Conservation (phyloP, 2,888 invertebrate species). For the Caenorhabditis sulstoni region DNA sequence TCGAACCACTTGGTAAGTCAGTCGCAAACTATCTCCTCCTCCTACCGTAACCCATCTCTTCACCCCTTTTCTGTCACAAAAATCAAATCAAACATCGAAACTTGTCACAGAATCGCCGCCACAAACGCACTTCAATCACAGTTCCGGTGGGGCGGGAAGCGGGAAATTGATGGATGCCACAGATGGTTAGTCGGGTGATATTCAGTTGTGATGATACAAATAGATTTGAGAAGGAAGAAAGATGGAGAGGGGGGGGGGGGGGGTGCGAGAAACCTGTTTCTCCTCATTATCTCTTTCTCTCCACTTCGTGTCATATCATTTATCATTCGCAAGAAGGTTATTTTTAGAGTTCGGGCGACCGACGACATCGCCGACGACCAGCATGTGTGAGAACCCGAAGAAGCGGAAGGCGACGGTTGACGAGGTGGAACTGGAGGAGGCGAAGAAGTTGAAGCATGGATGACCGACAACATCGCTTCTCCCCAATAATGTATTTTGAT, state of each 20-base stretch:
- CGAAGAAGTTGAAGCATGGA: constrained; percentile 42
- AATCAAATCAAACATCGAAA: constrained; percentile 44
- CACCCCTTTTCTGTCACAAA: neutral
- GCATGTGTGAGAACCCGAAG: constrained; percentile 2
- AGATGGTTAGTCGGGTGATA: constrained; percentile 11
- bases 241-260: constrained; percentile 8
- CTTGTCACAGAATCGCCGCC: constrained; percentile 20
- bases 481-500: neutral
- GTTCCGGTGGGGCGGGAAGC: constrained; percentile 31
- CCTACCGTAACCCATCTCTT: neutral
- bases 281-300: constrained; percentile 1
- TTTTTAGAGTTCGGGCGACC: constrained; percentile 48
- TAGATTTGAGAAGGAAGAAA: constrained; percentile 22
- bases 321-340: constrained; percentile 3
- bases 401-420: constrained; percentile 25
- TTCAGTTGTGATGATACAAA: constrained; percentile 22
- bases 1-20: constrained; percentile 44
- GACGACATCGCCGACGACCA: constrained; percentile 11
- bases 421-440: constrained; percentile 5
- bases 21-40: too few relatives aligned
- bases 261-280: constrained; percentile 38
- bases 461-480: constrained; percentile 3
- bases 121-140: constrained; percentile 40
- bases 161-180: constrained; percentile 24
- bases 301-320: neutral